A percentile compares a stretch with the other conserved stretches of the same genome.
These are phyloP conservation scores for Phocides pigmalion DNA, from an alignment of 1,140 invertebrate genomes.

Conservation along the genomic window DNA sequence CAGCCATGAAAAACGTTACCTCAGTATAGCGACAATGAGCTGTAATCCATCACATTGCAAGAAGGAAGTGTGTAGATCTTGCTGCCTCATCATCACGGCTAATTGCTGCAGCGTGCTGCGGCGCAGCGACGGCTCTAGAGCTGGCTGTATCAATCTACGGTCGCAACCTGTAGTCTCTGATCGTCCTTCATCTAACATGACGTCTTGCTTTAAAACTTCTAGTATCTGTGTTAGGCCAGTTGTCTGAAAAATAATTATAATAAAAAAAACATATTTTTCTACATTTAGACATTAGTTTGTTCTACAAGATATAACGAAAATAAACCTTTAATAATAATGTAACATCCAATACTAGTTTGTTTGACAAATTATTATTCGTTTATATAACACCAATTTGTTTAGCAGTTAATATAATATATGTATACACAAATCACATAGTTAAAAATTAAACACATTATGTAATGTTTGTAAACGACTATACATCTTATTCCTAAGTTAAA, in stretches of 20 bases:
- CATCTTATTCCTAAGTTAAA: no score
- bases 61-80: constrained; percentile 60
- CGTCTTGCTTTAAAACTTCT: constrained; percentile 75
- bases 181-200: constrained; percentile 63
- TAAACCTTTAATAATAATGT: no score
- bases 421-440: no score
- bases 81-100: constrained; percentile 62
- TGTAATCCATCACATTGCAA: constrained; percentile 58
- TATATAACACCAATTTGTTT: no score
- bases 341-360: no score
- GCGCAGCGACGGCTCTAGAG: constrained; percentile 62
- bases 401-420: no score
- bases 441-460: no score
- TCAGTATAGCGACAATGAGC: constrained; percentile 59
- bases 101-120: constrained; percentile 69
- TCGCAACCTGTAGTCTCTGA: constrained; percentile 45
- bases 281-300: no score
- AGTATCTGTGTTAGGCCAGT: constrained; percentile 64
- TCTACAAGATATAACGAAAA: constrained; percentile 1
- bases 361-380: no score
- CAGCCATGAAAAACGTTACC: constrained; percentile 53
- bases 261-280: constrained; percentile 1
- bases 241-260: constrained; percentile 46
- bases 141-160: constrained; percentile 25
- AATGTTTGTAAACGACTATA: no score